Evolutionary conservation across 2,888 invertebrate species (phyloP).

Genomic region (Ctenicera cuprea): DNA sequence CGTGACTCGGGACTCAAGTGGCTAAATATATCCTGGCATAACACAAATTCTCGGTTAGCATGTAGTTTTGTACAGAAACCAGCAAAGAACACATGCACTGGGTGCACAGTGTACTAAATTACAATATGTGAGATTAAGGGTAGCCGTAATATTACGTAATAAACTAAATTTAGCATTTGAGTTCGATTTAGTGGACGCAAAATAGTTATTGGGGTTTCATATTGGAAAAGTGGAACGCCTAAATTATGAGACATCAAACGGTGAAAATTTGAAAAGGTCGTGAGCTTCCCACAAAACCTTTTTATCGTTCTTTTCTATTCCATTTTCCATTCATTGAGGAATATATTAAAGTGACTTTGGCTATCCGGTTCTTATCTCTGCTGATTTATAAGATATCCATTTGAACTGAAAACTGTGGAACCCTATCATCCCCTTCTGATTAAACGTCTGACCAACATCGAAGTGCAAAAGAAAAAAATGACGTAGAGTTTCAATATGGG

Average conservation of each 20-base stretch:
- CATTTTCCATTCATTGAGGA: slow-evolving; percentile 39
- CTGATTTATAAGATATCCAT: slow-evolving; percentile 36
- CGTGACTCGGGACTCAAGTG: slow-evolving; percentile 28
- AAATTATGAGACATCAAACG: slow-evolving; percentile 3
- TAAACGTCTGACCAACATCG: background rate
- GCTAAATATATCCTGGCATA: slow-evolving; percentile 45
- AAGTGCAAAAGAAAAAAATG: slow-evolving; percentile 23
- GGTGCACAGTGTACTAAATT: background rate
- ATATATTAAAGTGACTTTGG: slow-evolving; percentile 34
- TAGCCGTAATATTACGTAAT: no score
- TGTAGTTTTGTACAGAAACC: slow-evolving; percentile 26
- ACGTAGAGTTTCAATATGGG: slow-evolving; percentile 26
- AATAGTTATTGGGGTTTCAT: background rate
- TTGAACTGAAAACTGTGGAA: slow-evolving; percentile 9
- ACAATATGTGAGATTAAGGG: no score
- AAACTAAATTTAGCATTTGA: background rate
- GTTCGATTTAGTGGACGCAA: background rate
- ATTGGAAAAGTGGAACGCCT: background rate
- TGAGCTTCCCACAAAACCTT: slow-evolving; percentile 20
- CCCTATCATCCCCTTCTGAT: background rate
- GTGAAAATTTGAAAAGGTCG: slow-evolving; percentile 29
- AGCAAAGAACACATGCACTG: background rate
- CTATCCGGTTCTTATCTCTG: slow-evolving; percentile 21
- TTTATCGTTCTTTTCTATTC: slow-evolving; percentile 32
- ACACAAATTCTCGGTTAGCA: slow-evolving; percentile 34